phyloP scores from a whole-genome alignment of 2,797 vertebrate species.

The Chelidonichthys spinosus region DNA sequence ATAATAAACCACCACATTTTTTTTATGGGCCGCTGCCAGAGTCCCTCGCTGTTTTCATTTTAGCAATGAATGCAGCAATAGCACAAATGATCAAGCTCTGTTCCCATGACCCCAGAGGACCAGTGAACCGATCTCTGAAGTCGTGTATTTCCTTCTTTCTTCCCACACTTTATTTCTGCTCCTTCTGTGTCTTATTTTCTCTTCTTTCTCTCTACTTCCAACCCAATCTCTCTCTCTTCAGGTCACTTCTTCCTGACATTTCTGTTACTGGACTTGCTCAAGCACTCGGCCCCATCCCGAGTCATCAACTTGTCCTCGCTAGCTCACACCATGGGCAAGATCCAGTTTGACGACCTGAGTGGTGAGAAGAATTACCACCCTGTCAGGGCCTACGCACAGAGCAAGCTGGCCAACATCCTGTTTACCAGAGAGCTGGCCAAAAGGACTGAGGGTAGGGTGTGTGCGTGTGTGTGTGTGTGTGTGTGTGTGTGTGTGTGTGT shows the following conservation, averaged over 20 bases:
- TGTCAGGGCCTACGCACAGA: constrained; percentile 78
- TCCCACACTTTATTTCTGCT: background rate
- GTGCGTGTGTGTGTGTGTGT: constrained; percentile 4
- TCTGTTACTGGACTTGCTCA: constrained; percentile 83
- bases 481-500: background rate
- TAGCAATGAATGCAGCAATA: background rate
- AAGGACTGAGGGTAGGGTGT: constrained; percentile 75
- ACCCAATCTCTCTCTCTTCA: constrained; percentile 33
- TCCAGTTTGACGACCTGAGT: constrained; percentile 83
- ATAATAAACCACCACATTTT: too few species aligned
- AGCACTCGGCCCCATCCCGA: constrained; percentile 82
- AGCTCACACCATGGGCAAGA: constrained; percentile 79
- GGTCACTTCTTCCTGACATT: constrained; percentile 86
- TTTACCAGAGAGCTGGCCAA: constrained; percentile 83
- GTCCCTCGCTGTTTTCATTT: background rate
- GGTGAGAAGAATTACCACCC: constrained; percentile 77
- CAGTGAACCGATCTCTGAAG: background rate
- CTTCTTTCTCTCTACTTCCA: background rate
- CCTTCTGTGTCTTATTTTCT: background rate
- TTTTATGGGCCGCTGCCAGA: background rate
- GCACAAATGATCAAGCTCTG: background rate
- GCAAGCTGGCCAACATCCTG: constrained; percentile 84
- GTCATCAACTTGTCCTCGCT: constrained; percentile 82
- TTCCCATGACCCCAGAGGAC: background rate
- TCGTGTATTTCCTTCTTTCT: background rate